Percentiles rank a stretch among this genome's conserved stretches.
Evolutionary conservation across 2,888 invertebrate species (phyloP).

Genomic region (Alloplasta piceator): DNA sequence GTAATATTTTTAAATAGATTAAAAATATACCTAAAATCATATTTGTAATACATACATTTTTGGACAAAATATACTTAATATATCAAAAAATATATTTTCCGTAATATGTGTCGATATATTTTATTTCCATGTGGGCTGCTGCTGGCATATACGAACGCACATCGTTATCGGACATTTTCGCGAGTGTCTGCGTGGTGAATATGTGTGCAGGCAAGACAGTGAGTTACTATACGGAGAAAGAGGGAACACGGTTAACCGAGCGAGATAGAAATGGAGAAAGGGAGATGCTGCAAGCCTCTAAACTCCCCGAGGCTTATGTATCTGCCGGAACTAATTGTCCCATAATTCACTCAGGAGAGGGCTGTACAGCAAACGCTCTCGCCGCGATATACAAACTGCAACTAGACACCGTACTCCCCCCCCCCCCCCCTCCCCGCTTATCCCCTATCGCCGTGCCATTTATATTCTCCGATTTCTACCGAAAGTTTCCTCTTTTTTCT

Average conservation of each 20-base stretch:
- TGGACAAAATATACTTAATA: no score
- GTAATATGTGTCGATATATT: no score
- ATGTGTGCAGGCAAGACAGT: constrained; percentile 19
- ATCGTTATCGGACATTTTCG: constrained; percentile 46
- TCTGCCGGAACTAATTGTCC: constrained; percentile 81
- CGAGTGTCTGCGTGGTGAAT: constrained; percentile 21
- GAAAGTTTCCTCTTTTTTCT: constrained; percentile 22
- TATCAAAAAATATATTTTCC: no score
- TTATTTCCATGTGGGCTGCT: no score
- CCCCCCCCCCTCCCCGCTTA: constrained; percentile 46
- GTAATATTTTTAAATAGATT: no score
- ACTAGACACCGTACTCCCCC: constrained; percentile 60
- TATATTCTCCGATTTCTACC: constrained; percentile 52
- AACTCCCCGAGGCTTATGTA: constrained; percentile 77
- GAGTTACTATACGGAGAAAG: constrained; percentile 50
- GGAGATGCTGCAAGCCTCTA: constrained; percentile 70
- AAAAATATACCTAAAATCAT: no score
- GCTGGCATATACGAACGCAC: constrained; percentile 41
- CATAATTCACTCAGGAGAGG: constrained; percentile 78
- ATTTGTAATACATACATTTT: no score
- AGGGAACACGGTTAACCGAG: constrained; percentile 27
- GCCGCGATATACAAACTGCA: constrained; percentile 67
- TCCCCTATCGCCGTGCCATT: constrained; percentile 62
- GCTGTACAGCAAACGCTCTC: constrained; percentile 70
- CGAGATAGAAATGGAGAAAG: constrained; percentile 39